A percentile compares a stretch with the other conserved stretches of the same genome.
Evolutionary conservation across 2,888 invertebrate species (phyloP).

Genomic region (Opisthograptis luteolata): DNA sequence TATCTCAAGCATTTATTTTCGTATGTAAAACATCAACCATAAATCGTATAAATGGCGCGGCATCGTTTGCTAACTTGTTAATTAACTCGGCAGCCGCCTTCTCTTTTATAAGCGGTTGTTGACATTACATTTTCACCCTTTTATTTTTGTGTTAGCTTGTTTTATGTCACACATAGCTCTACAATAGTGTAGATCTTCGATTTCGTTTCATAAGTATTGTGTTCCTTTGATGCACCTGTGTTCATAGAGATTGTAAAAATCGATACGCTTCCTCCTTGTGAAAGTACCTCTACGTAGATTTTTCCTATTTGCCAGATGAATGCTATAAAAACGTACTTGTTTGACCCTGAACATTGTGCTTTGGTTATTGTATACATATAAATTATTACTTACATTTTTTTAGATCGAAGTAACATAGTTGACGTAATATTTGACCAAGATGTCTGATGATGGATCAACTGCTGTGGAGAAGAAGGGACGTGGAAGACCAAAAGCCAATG

Average conservation of each 20-base stretch:
- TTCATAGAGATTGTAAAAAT: neutral
- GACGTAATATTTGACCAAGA: conserved; percentile 55
- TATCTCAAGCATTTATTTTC: neutral
- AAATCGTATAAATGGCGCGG: conserved; percentile 17
- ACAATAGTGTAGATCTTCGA: no score
- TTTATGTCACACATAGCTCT: neutral
- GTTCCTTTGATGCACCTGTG: no score
- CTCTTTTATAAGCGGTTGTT: conserved; percentile 52
- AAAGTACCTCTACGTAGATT: no score
- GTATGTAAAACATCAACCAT: neutral
- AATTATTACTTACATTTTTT: conserved; percentile 18
- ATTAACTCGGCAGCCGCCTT: conserved; percentile 45
- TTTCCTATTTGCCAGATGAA: no score
- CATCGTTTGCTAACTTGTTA: conserved; percentile 35
- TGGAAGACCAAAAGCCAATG: conserved; percentile 80
- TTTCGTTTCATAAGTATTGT: no score
- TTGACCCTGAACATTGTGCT: no score
- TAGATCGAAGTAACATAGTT: conserved; percentile 54
- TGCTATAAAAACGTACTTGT: no score
- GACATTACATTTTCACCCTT: conserved; percentile 51
- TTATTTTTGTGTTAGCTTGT: conserved; percentile 44
- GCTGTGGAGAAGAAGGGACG: conserved; percentile 82
- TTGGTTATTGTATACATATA: neutral
- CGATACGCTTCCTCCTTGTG: neutral
- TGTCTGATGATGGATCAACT: conserved; percentile 83